Evolutionary conservation across 2,113 vertebrate genomes (phyloP), one percentile per base, ranked within the genome.

Genomic region (Colaptes auratus): DNA sequence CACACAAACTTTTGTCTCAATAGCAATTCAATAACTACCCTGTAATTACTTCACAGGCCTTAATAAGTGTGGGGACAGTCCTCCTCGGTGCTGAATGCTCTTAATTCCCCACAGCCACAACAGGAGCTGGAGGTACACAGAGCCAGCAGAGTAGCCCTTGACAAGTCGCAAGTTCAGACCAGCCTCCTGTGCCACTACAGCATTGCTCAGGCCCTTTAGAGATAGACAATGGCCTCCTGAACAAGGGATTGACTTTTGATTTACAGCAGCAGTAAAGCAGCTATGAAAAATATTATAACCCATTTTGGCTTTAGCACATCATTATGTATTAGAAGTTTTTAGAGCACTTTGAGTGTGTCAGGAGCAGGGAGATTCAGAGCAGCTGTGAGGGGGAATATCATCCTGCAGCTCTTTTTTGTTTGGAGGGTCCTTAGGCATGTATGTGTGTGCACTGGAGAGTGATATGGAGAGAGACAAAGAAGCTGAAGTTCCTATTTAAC

Each of bases 1-100:
- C 0, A 0, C 0, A 0, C 1, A 0, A 19, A 5, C 55, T 65
- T 72, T 78, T 6, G 0, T 81, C 92, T 80, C 91, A 77, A 30
- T 67, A 80, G 56, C 71, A 71, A 31, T 24, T 78, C 87, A 81
- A 12, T 81, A 89, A 89, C 13, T 4, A 48, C 21, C 19, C 91
- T 83, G 67, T 67, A 67, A 92, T 91, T 92, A 72, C 79, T 83
- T 48, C 31, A 4, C 14, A 16, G 52, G 42, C 46, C 25, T 89
- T 80, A 60, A 53, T 33, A 35, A 71, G 21, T 7, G 46, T 1
- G 1, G 48, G 71, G 56, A 31, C 20, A 14, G 30, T 53, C 28
- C 36, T 88, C 42, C 48, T 60, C 65, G 56, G 72, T 74, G 60
- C 60, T 74, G 82, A 50, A 4, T 39, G 74, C 48, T 82, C 61